Base-by-base conservation (phyloP, 2,113 vertebrate genomes). In the Colistium nudipinnis region DNA sequence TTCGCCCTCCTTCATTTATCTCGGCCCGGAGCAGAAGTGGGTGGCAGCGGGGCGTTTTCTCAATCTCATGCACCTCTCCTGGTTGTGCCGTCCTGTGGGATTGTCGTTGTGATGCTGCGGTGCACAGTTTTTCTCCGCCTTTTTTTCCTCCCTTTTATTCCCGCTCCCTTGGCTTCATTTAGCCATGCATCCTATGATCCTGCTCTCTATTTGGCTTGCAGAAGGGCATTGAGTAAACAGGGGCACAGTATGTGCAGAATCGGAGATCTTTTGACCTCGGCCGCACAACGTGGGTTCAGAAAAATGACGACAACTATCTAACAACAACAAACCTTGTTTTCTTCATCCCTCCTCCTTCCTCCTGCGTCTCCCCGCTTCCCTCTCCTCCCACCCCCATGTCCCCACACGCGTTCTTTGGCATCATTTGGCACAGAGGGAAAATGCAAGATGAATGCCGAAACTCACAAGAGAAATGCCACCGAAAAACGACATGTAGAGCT, bases 351-450 rank as follows among this genome's bases (percentile, higher is more conserved):
- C 28, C 38, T 22, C 41, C 38, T 70, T 57, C 59, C 71, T 44
- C 14, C 38, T 53, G 10, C 24, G 5, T 51, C 27, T 24, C 53
- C 38, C 31, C n/a, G n/a, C 25, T 19, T n/a, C 27, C 7, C 35
- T 19, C 44, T 45, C 27, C 25, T 45, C 19, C 17, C 17, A 25
- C 49, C 6, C 59, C n/a, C 27, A 1, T 45, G 10, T 4, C 49
- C 38, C 19, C 60, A 30, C 68, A 82, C 74, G 72, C 52, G 3
- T 47, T 64, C 31, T 66, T 16, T 82, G 79, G 65, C 78, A 81
- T 85, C 76, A 83, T 86, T 83, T 75, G 54, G 63, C 39, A 66
- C 74, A 60, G 30, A 82, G 51, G n/a, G 82, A 25, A 78, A 77
- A 75, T 49, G 22, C 44, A 43, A 65, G 51, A 44, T 2, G 56